Evolutionary conservation across 2,113 vertebrate species (phyloP).

Genomic region (Mus pahari): DNA sequence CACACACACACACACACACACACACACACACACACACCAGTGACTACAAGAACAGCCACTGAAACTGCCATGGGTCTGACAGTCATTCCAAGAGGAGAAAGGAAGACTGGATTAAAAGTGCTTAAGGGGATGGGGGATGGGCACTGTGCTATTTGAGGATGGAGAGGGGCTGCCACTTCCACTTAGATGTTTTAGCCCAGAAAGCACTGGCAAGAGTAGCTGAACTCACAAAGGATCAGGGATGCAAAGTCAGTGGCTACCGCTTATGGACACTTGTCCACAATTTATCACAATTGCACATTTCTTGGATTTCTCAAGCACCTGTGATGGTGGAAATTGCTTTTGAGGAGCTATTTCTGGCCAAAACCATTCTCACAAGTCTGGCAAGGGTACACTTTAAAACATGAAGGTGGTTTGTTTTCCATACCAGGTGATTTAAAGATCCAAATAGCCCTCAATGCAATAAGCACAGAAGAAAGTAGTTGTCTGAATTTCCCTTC

Average conservation of each 20-base stretch:
- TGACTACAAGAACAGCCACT: background rate
- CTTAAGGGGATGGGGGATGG: background rate
- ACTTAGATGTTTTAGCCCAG: slow-evolving; percentile 28
- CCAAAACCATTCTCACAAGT: background rate
- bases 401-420: background rate
- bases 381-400: background rate
- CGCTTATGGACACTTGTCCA: background rate
- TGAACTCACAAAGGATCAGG: background rate
- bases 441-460: background rate
- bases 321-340: background rate
- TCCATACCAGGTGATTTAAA: background rate
- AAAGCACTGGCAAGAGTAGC: background rate
- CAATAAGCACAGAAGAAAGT: background rate
- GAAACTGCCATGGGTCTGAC: slow-evolving; percentile 18
- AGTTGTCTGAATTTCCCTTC: background rate
- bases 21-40: background rate
- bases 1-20: background rate
- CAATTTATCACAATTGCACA: slow-evolving; percentile 34
- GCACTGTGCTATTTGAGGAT: background rate
- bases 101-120: background rate
- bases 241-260: background rate
- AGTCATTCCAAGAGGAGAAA: slow-evolving; percentile 56
- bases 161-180: background rate
- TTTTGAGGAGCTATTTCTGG: background rate
- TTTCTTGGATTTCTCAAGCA: slow-evolving; percentile 15